Evolutionary conservation across 2,113 vertebrate genomes (phyloP).

Genomic region (Pelusios castaneus): DNA sequence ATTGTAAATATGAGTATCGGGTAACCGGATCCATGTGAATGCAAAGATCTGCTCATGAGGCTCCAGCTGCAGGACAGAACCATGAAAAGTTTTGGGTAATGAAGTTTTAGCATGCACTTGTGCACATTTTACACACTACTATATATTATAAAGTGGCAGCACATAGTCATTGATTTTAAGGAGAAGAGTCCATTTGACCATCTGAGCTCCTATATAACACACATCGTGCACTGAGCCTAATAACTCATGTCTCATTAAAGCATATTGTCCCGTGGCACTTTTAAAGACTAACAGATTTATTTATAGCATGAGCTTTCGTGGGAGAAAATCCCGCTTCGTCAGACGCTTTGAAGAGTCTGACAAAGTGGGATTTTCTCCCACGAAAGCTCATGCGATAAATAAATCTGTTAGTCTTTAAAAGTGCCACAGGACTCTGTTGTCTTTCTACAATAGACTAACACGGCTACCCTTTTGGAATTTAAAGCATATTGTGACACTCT

Average conservation of each 20-base stretch:
- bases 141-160: background rate
- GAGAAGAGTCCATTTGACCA: background rate
- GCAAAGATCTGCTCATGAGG: background rate
- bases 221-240: rapidly evolving
- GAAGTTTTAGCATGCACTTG: background rate
- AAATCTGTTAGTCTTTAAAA: too few relatives aligned
- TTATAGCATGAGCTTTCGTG: too few relatives aligned
- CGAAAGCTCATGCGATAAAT: too few relatives aligned
- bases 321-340: too few relatives aligned
- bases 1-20: background rate
- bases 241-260: background rate
- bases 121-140: background rate
- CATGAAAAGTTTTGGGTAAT: background rate
- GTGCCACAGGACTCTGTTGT: too few relatives aligned
- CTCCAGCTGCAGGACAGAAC: background rate
- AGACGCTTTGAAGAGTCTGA: too few relatives aligned
- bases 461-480: too few relatives aligned
- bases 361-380: too few relatives aligned
- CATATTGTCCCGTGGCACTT: too few relatives aligned
- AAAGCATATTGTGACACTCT: background rate
- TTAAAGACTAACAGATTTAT: too few relatives aligned
- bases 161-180: background rate
- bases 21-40: background rate
- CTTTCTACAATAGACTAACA: too few relatives aligned
- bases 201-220: too few relatives aligned